These are phyloP conservation scores for Agrypnus murinus DNA, from an alignment of 2,888 invertebrate genomes.

Conservation along the genomic window DNA sequence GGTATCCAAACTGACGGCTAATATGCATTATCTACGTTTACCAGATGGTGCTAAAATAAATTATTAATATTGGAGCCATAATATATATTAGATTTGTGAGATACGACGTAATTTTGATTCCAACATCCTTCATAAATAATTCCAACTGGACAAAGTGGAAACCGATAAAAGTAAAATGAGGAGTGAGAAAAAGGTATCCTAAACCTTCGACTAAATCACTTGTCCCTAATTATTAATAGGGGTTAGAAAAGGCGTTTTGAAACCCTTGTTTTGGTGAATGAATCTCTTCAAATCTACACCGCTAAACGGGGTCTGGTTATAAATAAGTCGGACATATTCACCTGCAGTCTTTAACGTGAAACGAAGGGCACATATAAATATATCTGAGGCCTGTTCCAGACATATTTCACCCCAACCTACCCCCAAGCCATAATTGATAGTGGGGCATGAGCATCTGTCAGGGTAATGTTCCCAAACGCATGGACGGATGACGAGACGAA, in stretches of 20 bases:
- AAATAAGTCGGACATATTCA: conserved; percentile 38
- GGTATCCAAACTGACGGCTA: conserved; percentile 37
- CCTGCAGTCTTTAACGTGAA: conserved; percentile 40
- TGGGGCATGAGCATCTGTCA: conserved; percentile 62
- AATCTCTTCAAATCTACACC: conserved; percentile 11
- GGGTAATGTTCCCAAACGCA: conserved; percentile 62
- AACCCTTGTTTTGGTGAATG: conserved; percentile 12
- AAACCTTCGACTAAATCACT: conserved; percentile 26
- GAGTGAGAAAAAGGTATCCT: conserved; percentile 11
- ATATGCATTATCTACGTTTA: conserved; percentile 45
- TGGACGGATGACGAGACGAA: conserved; percentile 62
- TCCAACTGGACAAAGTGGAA: not conserved
- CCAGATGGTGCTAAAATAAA: conserved; percentile 40
- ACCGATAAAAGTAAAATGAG: conserved; percentile 21
- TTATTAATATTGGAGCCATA: conserved; percentile 40
- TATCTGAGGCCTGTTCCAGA: conserved; percentile 40
- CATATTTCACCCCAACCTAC: conserved; percentile 41
- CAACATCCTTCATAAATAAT: conserved; percentile 21
- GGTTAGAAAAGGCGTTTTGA: conserved; percentile 26
- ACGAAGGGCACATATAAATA: conserved; percentile 19
- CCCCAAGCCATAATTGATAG: conserved; percentile 61
- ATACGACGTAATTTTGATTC: not conserved
- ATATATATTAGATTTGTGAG: not conserved
- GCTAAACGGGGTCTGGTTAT: conserved; percentile 14
- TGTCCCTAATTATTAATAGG: conserved; percentile 32